These are phyloP conservation scores for Stigmatopora argus DNA, from an alignment of 2,113 vertebrate genomes.

Conservation along the genomic window DNA sequence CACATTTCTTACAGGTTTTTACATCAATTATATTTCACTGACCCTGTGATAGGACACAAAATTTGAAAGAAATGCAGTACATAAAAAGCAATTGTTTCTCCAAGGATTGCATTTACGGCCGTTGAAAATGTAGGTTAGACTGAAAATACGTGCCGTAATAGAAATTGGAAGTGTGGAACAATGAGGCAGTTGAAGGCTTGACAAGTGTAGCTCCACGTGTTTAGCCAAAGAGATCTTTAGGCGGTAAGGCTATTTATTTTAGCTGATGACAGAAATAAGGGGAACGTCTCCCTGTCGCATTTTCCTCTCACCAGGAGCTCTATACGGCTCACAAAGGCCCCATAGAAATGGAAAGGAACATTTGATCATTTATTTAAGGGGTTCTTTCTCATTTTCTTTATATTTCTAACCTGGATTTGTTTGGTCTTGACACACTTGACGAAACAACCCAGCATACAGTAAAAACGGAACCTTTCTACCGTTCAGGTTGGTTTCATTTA, in stretches of 20 bases:
- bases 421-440: not conserved
- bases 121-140: not conserved
- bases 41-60: too few species aligned
- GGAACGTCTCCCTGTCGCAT: slow-evolving; percentile 29
- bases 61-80: too few species aligned
- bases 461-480: not conserved
- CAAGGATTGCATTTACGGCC: not conserved
- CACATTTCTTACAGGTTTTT: too few species aligned
- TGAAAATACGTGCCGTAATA: slow-evolving; percentile 23
- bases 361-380: not conserved
- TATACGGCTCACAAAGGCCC: slow-evolving; percentile 21
- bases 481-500: not conserved
- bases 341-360: slow-evolving; percentile 4
- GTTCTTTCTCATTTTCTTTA: not conserved
- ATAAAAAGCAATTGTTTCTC: not conserved
- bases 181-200: slow-evolving; percentile 26
- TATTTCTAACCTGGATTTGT: not conserved
- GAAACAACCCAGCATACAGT: not conserved
- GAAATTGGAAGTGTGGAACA: slow-evolving; percentile 23
- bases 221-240: slow-evolving; percentile 41
- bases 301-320: slow-evolving; percentile 24
- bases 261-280: slow-evolving; percentile 29
- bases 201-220: slow-evolving; percentile 29
- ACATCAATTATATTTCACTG: too few species aligned
- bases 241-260: slow-evolving; percentile 38